Conservation (phyloP, 2,797 vertebrate species). For the Spinus olivaceus region DNA sequence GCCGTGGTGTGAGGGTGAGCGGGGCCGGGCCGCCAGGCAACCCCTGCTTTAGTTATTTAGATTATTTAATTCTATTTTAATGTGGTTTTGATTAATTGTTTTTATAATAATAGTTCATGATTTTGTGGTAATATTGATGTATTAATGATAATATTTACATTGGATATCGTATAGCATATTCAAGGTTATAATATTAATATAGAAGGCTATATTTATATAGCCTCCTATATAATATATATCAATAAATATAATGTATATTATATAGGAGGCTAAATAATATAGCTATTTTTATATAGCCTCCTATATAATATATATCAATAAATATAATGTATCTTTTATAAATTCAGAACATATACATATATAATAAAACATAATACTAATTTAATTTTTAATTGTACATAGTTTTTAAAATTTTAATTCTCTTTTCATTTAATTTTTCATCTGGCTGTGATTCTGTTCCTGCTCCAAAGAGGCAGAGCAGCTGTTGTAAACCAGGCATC, state of each 20-base stretch:
- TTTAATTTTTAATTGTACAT: background rate
- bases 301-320: no score
- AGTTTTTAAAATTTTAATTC: rapidly evolving
- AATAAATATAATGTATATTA: no score
- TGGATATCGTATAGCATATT: no score
- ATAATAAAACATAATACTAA: background rate
- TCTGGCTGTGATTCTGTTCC: background rate
- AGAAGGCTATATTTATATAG: no score
- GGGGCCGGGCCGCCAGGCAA: background rate
- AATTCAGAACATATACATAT: no score
- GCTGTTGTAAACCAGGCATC: rapidly evolving
- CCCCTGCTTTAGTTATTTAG: background rate
- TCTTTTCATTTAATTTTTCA: background rate
- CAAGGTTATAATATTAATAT: no score
- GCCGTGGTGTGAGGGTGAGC: background rate
- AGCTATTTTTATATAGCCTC: background rate
- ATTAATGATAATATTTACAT: no score
- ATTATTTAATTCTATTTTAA: background rate
- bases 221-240: no score
- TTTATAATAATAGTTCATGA: background rate
- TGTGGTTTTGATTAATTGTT: background rate
- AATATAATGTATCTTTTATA: no score
- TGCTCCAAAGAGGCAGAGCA: rapidly evolving
- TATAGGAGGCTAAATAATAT: background rate
- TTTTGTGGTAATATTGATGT: background rate